Conservation (phyloP, 35 echinoderm and acorn worm species). For the Chiridota heheva region DNA sequence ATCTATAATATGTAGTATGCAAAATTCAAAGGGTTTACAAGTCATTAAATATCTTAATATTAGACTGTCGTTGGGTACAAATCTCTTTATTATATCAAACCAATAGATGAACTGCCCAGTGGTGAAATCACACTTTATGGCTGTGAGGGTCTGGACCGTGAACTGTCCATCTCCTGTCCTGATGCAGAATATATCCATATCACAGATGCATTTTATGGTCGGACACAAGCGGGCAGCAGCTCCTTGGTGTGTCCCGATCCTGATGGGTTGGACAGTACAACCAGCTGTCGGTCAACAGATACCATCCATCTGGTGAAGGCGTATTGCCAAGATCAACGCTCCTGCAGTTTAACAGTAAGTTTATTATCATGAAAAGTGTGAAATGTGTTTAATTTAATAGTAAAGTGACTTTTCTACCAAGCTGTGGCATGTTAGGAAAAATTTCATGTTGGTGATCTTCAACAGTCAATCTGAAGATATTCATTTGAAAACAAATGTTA, state of each 20-base stretch:
- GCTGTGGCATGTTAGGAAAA: no score
- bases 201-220: slow-evolving; percentile 76
- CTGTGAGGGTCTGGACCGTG: slow-evolving; percentile 59
- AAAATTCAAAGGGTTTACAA: no score
- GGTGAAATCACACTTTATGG: slow-evolving; percentile 62
- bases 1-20: no score
- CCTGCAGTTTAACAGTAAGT: slow-evolving; percentile 74
- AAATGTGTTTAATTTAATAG: background rate
- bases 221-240: slow-evolving; percentile 62
- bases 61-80: background rate
- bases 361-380: background rate
- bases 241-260: slow-evolving; percentile 54
- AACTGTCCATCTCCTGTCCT: slow-evolving; percentile 58
- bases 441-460: no score
- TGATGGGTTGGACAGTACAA: slow-evolving; percentile 37
- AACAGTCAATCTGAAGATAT: no score
- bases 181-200: slow-evolving; percentile 72
- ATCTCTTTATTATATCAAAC: background rate
- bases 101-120: slow-evolving; percentile 66
- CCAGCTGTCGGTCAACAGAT: slow-evolving; percentile 53
- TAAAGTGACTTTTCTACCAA: no score
- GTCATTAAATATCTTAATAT: background rate
- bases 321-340: slow-evolving; percentile 72
- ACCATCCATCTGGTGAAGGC: slow-evolving; percentile 61
- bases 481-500: no score